phyloP scores from a whole-genome alignment of 2,888 invertebrate genomes.

The Margaritifera margaritifera region DNA sequence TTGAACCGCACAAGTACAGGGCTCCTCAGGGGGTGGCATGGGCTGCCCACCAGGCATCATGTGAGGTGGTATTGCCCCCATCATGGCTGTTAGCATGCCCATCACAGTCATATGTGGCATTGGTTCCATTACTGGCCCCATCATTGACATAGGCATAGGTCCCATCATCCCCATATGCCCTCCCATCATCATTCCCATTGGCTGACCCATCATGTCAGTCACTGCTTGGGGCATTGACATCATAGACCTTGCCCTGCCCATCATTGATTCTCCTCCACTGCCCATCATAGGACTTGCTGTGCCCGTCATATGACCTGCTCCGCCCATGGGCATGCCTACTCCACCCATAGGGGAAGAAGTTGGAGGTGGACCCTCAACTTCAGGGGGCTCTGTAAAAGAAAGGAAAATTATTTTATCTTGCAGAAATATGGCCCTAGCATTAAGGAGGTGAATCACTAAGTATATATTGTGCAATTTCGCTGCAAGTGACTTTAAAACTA shows the following conservation, averaged over 20 bases:
- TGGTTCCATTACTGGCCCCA: slow-evolving; percentile 15
- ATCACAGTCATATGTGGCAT: slow-evolving; percentile 13
- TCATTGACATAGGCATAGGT: slow-evolving; percentile 6
- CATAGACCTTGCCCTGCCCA: neutral
- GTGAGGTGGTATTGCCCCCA: neutral
- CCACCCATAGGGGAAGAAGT: too few relatives aligned
- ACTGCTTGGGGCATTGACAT: neutral
- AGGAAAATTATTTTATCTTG: too few relatives aligned
- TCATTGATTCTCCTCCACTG: neutral
- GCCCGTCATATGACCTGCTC: slow-evolving; percentile 3
- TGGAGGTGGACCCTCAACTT: too few relatives aligned
- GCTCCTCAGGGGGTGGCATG: slow-evolving; percentile 20
- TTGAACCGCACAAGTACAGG: slow-evolving; percentile 35
- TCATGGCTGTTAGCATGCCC: neutral
- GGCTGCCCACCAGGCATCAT: slow-evolving; percentile 9
- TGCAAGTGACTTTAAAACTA: too few relatives aligned
- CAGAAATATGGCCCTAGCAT: too few relatives aligned
- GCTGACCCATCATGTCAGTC: neutral
- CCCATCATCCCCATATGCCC: slow-evolving; percentile 10
- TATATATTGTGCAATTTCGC: too few relatives aligned
- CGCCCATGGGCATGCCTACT: too few relatives aligned
- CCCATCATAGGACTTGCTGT: neutral
- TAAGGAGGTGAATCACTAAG: too few relatives aligned
- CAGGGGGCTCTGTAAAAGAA: too few relatives aligned
- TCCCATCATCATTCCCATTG: slow-evolving; percentile 1